phyloP scores from a whole-genome alignment of 2,113 vertebrate genomes.

The Oceanodroma tethys region DNA sequence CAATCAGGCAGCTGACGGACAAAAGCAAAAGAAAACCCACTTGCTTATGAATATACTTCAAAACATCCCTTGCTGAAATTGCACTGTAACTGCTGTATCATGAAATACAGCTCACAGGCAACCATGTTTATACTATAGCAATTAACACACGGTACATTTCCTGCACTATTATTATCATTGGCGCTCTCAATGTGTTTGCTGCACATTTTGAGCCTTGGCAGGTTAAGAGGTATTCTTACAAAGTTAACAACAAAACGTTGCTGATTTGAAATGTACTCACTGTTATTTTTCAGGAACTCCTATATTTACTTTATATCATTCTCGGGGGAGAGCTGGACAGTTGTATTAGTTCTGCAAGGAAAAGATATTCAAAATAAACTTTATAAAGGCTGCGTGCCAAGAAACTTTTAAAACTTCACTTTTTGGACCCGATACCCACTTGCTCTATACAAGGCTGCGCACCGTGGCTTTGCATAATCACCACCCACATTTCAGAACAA shows the following conservation, averaged over 20 bases:
- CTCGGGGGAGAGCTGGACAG: background rate
- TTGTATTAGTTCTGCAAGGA: conserved; percentile 8
- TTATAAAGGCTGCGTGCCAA: background rate
- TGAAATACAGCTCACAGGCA: background rate
- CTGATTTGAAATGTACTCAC: conserved; percentile 26
- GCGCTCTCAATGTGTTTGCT: background rate
- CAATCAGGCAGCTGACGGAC: background rate
- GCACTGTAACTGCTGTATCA: background rate
- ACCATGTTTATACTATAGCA: conserved; percentile 26
- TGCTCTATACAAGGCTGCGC: background rate
- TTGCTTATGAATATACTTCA: background rate
- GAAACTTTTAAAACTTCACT: background rate
- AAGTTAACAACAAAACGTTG: background rate
- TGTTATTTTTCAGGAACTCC: conserved; percentile 44
- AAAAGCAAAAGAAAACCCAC: background rate
- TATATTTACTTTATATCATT: conserved; percentile 10
- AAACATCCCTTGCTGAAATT: background rate
- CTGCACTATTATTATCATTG: conserved; percentile 1
- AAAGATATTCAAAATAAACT: conserved; percentile 39
- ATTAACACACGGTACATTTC: conserved; percentile 32
- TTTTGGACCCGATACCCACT: background rate
- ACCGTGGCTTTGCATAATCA: background rate
- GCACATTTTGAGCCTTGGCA: background rate
- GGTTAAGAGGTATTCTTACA: background rate
- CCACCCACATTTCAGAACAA: background rate